Evolutionary conservation across 1,140 invertebrate genomes (phyloP).

Genomic region (Ptiloglossa arizonensis): DNA sequence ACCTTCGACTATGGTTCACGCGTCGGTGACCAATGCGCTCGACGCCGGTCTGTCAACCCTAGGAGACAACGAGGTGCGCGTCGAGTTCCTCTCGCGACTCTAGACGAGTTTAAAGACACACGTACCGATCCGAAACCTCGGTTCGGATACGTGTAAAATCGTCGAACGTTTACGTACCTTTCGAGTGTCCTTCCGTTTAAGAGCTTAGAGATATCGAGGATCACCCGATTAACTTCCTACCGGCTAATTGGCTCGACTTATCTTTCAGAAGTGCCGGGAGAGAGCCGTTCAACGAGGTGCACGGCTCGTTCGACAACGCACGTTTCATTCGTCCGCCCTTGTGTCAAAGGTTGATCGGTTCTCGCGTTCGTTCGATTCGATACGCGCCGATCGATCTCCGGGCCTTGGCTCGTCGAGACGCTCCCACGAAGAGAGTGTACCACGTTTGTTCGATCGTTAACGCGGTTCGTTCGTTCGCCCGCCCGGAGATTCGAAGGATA

Average conservation of each 20-base stretch:
- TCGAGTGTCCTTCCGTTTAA: too few relatives aligned
- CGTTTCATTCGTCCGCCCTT: too few relatives aligned
- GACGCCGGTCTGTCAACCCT: slow-evolving; percentile 17
- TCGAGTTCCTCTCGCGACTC: not conserved
- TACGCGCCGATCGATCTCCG: not conserved
- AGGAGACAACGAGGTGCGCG: not conserved
- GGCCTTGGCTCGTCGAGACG: not conserved
- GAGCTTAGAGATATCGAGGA: not conserved
- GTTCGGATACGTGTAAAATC: too few relatives aligned
- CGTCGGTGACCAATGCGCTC: slow-evolving; percentile 11
- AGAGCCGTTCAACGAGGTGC: not conserved
- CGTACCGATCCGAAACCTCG: too few relatives aligned
- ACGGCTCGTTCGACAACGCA: not conserved
- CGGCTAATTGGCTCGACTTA: not conserved
- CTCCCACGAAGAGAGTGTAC: not conserved
- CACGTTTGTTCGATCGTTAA: not conserved
- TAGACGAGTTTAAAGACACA: not conserved
- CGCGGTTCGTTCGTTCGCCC: not conserved
- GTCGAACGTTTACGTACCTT: too few relatives aligned
- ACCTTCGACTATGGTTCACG: slow-evolving; percentile 25
- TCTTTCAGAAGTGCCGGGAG: not conserved
- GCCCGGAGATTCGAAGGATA: not conserved
- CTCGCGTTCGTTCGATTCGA: not conserved
- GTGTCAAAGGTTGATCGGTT: not conserved
- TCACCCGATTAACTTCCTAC: not conserved